A percentile compares a stretch with the other conserved stretches of the same genome.
Evolutionary conservation across 2,797 vertebrate genomes (phyloP).

Genomic region (Capromys pilorides): DNA sequence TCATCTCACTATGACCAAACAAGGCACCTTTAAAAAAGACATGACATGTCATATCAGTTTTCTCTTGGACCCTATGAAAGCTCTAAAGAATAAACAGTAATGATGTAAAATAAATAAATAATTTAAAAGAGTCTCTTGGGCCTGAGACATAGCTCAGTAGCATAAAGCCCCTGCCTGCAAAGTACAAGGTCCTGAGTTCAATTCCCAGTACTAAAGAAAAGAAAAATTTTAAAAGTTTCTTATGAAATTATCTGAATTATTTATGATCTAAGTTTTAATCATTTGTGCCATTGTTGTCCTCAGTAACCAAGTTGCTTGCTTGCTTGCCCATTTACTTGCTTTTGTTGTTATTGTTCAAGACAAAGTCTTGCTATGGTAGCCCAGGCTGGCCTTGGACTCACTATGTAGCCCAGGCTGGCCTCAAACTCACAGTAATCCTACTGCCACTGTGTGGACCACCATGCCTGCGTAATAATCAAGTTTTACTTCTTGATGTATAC

Average conservation of each 20-base stretch:
- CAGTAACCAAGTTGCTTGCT: not conserved
- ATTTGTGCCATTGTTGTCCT: not conserved
- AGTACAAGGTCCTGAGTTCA: too few species aligned
- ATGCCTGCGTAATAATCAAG: not conserved
- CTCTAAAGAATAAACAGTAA: too few species aligned
- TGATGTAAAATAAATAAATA: too few species aligned
- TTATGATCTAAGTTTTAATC: conserved; percentile 34
- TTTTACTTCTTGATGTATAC: conserved; percentile 18
- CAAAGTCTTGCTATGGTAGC: not conserved
- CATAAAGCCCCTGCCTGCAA: too few species aligned
- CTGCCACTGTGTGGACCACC: not conserved
- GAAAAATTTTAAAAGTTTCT: too few species aligned
- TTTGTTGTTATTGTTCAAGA: not conserved
- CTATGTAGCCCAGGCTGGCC: not conserved
- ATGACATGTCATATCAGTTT: too few species aligned
- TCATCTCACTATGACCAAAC: not conserved
- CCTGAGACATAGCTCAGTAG: too few species aligned
- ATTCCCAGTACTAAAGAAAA: too few species aligned
- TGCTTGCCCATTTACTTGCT: not conserved
- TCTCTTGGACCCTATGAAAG: too few species aligned
- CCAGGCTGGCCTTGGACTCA: not conserved
- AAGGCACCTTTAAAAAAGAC: conserved; percentile 13
- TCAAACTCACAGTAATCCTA: not conserved
- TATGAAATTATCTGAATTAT: conserved; percentile 38
- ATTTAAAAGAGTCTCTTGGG: not conserved